phyloP scores from a whole-genome alignment of 1,140 invertebrate species.

The Drosophila tsacasi region DNA sequence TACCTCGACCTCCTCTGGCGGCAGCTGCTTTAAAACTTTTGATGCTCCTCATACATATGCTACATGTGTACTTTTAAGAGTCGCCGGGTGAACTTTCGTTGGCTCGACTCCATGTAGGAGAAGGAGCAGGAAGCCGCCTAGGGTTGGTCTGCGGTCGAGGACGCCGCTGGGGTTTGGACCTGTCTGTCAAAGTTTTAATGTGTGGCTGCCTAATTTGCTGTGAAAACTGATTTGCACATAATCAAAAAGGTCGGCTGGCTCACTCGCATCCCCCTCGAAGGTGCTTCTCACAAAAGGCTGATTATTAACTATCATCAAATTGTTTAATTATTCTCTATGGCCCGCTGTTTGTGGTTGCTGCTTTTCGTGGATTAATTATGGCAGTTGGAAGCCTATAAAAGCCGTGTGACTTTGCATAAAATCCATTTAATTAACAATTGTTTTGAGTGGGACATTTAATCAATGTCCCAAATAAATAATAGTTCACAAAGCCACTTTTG shows the following conservation, averaged over 20 bases:
- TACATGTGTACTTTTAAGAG: constrained; percentile 63
- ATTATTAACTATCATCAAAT: constrained; percentile 56
- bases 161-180: constrained; percentile 22
- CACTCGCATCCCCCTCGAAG: constrained; percentile 16
- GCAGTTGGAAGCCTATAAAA: constrained; percentile 22
- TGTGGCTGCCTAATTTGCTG: constrained; percentile 81
- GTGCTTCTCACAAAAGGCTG: constrained; percentile 33
- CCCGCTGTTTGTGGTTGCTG: neutral
- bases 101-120: neutral
- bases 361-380: constrained; percentile 36
- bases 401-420: constrained; percentile 41
- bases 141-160: constrained; percentile 24
- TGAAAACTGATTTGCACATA: constrained; percentile 79
- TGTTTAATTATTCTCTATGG: constrained; percentile 50
- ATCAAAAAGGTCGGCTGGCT: constrained; percentile 49
- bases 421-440: constrained; percentile 45
- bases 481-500: neutral
- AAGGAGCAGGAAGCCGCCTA: neutral
- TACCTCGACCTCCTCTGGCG: constrained; percentile 24
- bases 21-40: constrained; percentile 70
- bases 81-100: constrained; percentile 55
- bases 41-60: constrained; percentile 47
- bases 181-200: constrained; percentile 73
- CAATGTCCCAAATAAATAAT: constrained; percentile 30
- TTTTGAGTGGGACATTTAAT: constrained; percentile 33